Conservation (phyloP, 2,113 vertebrate genomes). For the Sterrhoptilus dennistouni region DNA sequence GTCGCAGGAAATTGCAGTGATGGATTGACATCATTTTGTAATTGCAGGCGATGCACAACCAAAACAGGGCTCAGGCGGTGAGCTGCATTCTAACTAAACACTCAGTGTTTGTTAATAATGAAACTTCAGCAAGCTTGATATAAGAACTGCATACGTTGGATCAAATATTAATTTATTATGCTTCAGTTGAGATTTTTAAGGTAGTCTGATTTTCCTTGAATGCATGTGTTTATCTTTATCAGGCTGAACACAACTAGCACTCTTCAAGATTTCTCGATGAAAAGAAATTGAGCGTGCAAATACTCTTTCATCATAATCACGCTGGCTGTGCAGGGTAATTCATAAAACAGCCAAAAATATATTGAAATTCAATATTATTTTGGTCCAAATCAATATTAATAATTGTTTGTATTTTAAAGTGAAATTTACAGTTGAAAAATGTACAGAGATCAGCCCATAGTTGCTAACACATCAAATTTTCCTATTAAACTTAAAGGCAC, state of each 20-base stretch:
- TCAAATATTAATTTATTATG: conserved; percentile 49
- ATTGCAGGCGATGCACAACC: background rate
- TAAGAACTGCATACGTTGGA: background rate
- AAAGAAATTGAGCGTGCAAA: conserved; percentile 79
- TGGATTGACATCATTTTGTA: conserved; percentile 18
- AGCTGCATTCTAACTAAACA: background rate
- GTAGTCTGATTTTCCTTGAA: conserved; percentile 43
- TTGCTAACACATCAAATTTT: conserved; percentile 75
- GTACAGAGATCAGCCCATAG: conserved; percentile 67
- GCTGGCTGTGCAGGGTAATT: conserved; percentile 68
- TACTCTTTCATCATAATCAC: conserved; percentile 79
- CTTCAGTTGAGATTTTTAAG: conserved; percentile 42
- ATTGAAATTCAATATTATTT: conserved; percentile 86
- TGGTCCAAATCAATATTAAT: conserved; percentile 84
- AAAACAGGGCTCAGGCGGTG: background rate
- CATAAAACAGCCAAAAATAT: conserved; percentile 77
- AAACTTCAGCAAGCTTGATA: background rate
- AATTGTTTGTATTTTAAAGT: conserved; percentile 84
- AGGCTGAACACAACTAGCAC: conserved; percentile 29
- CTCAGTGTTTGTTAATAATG: background rate
- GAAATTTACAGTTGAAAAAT: conserved; percentile 76
- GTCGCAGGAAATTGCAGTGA: background rate
- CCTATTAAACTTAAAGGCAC: conserved; percentile 66
- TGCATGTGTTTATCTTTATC: conserved; percentile 63
- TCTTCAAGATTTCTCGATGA: conserved; percentile 64